Evolutionary conservation across 2,888 invertebrate species (phyloP).

Genomic region (Choristoneura rosaceana): DNA sequence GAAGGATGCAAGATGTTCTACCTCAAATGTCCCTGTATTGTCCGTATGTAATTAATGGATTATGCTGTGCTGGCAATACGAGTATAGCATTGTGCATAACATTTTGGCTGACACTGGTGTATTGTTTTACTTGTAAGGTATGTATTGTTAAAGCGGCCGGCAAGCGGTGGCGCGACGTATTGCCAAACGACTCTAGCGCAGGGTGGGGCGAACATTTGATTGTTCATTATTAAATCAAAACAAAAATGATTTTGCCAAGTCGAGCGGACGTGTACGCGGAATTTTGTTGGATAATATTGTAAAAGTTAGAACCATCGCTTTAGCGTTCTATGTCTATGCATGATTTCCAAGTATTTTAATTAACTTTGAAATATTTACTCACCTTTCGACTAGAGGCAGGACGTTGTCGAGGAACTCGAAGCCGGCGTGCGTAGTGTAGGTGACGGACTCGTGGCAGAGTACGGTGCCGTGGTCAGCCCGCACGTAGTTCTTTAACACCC

Average conservation of each 20-base stretch:
- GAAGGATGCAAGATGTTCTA: background rate
- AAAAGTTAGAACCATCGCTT: conserved; percentile 14
- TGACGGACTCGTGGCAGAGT: conserved; percentile 93
- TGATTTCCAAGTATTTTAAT: conserved; percentile 22
- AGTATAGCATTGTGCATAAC: conserved; percentile 6
- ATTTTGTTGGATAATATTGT: conserved; percentile 3
- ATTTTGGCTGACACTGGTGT: conserved; percentile 25
- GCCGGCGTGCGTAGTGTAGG: conserved; percentile 97
- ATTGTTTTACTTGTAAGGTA: conserved; percentile 48
- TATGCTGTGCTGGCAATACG: background rate
- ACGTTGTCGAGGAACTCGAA: conserved; percentile 96
- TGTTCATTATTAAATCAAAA: conserved; percentile 47
- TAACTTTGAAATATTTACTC: conserved; percentile 52
- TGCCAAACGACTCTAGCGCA: conserved; percentile 62
- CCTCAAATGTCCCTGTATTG: background rate
- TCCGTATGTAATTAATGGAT: conserved; percentile 1
- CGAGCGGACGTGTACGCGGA: conserved; percentile 8
- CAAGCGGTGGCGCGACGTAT: conserved; percentile 47
- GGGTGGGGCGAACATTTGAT: conserved; percentile 55
- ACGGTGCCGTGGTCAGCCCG: conserved; percentile 88
- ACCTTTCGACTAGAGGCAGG: conserved; percentile 91
- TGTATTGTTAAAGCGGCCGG: conserved; percentile 48
- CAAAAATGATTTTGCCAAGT: conserved; percentile 26
- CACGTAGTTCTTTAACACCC: conserved; percentile 95
- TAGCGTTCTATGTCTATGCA: conserved; percentile 17